These are phyloP conservation scores for Bos taurus DNA, from an alignment of 2,113 vertebrate genomes.

Conservation along the genomic window ARS-UCD2.0 NC_037347.1:10597001-10597500, in stretches of 20 bases:
- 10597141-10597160: background rate
- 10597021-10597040: background rate
- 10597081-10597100: accelerated
- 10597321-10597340: background rate
- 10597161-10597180: background rate
- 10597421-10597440: background rate
- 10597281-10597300: background rate
- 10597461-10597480: accelerated
- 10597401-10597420: background rate
- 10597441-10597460: accelerated
- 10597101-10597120: background rate
- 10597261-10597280: background rate
- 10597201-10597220: background rate
- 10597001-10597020: background rate
- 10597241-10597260: background rate
- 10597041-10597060: background rate
- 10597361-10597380: background rate
- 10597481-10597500: background rate
- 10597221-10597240: background rate
- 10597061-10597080: background rate
- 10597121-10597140: background rate
- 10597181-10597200: background rate
- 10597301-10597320: background rate
- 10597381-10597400: background rate
- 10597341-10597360: background rate